These are phyloP conservation scores for Xyliphius kryptos DNA, from an alignment of 2,113 vertebrate species.

Conservation along the genomic window DNA sequence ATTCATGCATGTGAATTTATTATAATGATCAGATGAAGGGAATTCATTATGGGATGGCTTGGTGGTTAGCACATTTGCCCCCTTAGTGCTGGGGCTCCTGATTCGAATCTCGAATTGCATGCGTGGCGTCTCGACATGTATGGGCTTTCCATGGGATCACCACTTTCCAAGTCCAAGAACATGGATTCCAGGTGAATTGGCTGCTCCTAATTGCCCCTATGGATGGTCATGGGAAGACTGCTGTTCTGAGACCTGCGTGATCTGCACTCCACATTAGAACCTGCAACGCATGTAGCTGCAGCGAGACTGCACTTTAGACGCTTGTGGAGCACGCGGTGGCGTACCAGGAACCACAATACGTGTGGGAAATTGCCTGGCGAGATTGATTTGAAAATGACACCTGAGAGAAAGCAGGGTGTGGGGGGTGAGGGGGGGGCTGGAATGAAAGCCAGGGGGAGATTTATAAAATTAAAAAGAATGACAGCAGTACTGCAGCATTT, in stretches of 20 bases:
- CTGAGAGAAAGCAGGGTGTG: slow-evolving; percentile 31
- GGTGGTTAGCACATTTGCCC: too few relatives aligned
- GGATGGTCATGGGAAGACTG: too few relatives aligned
- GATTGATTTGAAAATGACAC: slow-evolving; percentile 78
- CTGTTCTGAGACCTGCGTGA: too few relatives aligned
- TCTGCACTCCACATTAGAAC: too few relatives aligned
- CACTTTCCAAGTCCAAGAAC: too few relatives aligned
- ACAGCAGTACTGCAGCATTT: slow-evolving; percentile 15
- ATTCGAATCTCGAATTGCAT: background rate
- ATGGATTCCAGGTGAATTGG: too few relatives aligned
- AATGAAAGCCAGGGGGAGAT: background rate
- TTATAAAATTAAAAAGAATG: slow-evolving; percentile 33
- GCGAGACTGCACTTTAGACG: slow-evolving; percentile 56
- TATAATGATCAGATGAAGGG: too few relatives aligned
- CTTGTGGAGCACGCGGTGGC: background rate
- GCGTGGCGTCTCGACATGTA: background rate
- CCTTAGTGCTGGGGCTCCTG: too few relatives aligned
- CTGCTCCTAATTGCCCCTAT: too few relatives aligned
- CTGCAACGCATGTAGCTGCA: slow-evolving; percentile 55
- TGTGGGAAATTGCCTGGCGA: slow-evolving; percentile 79
- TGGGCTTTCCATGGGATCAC: too few relatives aligned
- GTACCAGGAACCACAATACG: slow-evolving; percentile 71
- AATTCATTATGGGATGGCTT: too few relatives aligned
- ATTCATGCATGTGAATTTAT: too few relatives aligned
- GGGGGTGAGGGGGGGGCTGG: background rate